phyloP scores from a whole-genome alignment of 2,113 vertebrate species.

The Pandion haliaetus region DNA sequence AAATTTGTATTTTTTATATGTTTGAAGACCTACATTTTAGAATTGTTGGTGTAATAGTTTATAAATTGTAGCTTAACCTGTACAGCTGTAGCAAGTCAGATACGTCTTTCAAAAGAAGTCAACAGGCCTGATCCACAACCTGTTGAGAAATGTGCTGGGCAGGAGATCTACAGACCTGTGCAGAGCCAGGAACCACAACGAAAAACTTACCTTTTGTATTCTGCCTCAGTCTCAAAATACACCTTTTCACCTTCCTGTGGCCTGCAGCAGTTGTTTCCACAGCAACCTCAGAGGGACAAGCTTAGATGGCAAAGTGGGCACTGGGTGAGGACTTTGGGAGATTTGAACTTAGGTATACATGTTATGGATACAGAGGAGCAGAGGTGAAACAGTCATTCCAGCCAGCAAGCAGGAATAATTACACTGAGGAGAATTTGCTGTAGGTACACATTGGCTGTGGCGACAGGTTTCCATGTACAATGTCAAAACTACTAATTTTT shows the following conservation, averaged over 20 bases:
- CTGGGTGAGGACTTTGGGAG: not conserved
- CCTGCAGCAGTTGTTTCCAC: not conserved
- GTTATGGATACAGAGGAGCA: not conserved
- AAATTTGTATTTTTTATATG: accelerated
- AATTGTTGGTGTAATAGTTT: not conserved
- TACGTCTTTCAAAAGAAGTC: not conserved
- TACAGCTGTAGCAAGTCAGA: not conserved
- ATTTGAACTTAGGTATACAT: not conserved
- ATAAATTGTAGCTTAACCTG: not conserved
- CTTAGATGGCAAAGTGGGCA: not conserved
- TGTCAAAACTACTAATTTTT: not conserved
- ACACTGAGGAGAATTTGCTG: not conserved
- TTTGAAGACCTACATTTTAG: not conserved
- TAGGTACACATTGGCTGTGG: not conserved
- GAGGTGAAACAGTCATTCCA: not conserved
- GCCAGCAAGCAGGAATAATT: not conserved
- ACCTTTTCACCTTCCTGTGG: not conserved
- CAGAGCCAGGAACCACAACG: not conserved
- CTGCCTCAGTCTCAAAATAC: not conserved
- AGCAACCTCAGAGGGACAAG: not conserved
- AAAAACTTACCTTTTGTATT: not conserved
- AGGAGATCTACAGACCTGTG: not conserved
- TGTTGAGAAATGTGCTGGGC: not conserved
- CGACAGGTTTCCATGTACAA: accelerated
- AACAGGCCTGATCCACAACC: not conserved